phyloP scores from a whole-genome alignment of 1,140 invertebrate genomes.

The Papilio aristodemus region DNA sequence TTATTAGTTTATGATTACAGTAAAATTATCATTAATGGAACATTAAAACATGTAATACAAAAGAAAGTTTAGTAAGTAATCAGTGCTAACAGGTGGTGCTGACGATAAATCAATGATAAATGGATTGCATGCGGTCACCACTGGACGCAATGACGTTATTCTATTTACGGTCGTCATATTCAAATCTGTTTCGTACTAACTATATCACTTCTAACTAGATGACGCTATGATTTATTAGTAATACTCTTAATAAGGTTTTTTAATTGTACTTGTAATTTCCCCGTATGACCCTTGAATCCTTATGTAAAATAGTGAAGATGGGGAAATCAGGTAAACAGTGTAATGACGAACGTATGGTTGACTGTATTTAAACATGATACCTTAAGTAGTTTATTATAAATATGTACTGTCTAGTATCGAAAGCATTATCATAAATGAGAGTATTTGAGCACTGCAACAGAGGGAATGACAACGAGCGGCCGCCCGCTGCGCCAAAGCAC shows the following conservation, averaged over 20 bases:
- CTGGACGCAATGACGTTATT: neutral
- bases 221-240: too few relatives aligned
- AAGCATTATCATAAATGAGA: constrained; percentile 23
- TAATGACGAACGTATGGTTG: too few relatives aligned
- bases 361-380: too few relatives aligned
- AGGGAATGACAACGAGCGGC: constrained; percentile 41
- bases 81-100: constrained; percentile 54
- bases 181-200: neutral
- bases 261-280: too few relatives aligned
- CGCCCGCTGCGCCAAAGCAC: constrained; percentile 36
- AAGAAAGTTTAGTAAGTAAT: constrained; percentile 30
- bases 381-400: too few relatives aligned
- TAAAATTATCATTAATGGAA: neutral
- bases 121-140: constrained; percentile 26
- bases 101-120: constrained; percentile 49
- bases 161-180: neutral
- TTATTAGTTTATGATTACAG: too few relatives aligned
- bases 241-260: too few relatives aligned
- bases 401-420: constrained; percentile 19
- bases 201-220: too few relatives aligned
- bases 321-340: too few relatives aligned
- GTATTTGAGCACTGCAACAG: neutral
- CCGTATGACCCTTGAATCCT: too few relatives aligned
- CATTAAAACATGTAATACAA: constrained; percentile 20
- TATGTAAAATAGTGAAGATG: too few relatives aligned